Evolutionary conservation across 2,888 invertebrate species (phyloP).

Genomic region (Chouioia cunea): DNA sequence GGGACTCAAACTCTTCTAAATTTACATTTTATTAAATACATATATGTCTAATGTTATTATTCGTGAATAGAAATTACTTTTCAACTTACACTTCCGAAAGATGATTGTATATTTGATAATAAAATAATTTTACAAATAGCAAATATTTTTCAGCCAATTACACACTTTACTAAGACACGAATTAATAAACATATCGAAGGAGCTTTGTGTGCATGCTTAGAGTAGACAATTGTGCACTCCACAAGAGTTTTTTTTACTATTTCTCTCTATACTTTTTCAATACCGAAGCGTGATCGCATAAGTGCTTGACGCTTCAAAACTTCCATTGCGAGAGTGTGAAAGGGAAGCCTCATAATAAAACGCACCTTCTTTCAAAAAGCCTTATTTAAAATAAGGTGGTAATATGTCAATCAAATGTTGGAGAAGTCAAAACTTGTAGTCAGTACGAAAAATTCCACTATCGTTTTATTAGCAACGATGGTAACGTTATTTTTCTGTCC

Average conservation of each 20-base stretch:
- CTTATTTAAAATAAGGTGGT: too few species aligned
- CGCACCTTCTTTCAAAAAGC: too few species aligned
- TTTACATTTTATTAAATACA: neutral
- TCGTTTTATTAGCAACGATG: too few species aligned
- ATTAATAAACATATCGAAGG: constrained; percentile 12
- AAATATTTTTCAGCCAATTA: neutral
- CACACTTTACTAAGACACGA: neutral
- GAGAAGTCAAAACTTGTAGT: too few species aligned
- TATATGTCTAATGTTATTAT: constrained; percentile 12
- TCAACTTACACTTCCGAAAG: too few species aligned
- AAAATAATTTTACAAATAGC: too few species aligned
- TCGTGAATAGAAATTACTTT: neutral
- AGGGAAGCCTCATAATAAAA: neutral
- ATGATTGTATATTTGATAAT: too few species aligned
- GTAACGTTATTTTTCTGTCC: constrained; percentile 33
- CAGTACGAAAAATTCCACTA: constrained; percentile 12
- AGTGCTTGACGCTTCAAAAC: constrained; percentile 43
- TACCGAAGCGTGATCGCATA: constrained; percentile 35
- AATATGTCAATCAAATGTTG: too few species aligned
- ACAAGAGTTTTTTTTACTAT: constrained; percentile 9
- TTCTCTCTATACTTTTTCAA: constrained; percentile 26
- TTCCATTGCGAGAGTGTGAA: constrained; percentile 33
- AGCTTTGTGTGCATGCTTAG: constrained; percentile 43
- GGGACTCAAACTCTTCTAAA: constrained; percentile 4
- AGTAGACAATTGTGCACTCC: constrained; percentile 32